Evolutionary conservation across 2,888 invertebrate genomes (phyloP).

Genomic region (Oscheius sp.): DNA sequence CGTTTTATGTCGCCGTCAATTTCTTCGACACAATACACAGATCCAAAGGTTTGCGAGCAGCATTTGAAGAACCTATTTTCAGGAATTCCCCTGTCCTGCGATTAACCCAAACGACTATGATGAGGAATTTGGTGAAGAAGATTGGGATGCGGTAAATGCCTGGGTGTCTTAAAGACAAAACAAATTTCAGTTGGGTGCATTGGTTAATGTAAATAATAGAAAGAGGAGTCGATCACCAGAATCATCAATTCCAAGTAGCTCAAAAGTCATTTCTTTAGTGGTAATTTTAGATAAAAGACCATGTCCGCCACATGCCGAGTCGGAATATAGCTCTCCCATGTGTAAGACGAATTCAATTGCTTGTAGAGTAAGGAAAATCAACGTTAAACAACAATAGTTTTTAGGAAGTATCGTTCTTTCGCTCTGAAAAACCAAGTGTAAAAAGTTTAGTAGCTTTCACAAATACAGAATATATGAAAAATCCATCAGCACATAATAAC

Average conservation of each 20-base stretch:
- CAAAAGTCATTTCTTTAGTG: background rate
- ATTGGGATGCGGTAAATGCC: constrained; percentile 11
- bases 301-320: background rate
- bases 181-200: background rate
- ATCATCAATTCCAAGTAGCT: background rate
- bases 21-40: too few species aligned
- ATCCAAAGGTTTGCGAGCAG: background rate
- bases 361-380: background rate
- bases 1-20: too few species aligned
- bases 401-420: constrained; percentile 6
- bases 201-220: background rate
- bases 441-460: background rate
- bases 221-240: background rate
- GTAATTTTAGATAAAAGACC: background rate
- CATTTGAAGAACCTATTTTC: background rate
- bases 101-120: constrained; percentile 17
- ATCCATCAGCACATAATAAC: too few species aligned
- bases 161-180: background rate
- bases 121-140: constrained; percentile 22
- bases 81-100: background rate
- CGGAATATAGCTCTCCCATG: background rate
- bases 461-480: too few species aligned
- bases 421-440: background rate
- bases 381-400: background rate
- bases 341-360: too few species aligned